Conservation (phyloP, 2,113 vertebrate genomes). For the Phylloscopus trochiloides region DNA sequence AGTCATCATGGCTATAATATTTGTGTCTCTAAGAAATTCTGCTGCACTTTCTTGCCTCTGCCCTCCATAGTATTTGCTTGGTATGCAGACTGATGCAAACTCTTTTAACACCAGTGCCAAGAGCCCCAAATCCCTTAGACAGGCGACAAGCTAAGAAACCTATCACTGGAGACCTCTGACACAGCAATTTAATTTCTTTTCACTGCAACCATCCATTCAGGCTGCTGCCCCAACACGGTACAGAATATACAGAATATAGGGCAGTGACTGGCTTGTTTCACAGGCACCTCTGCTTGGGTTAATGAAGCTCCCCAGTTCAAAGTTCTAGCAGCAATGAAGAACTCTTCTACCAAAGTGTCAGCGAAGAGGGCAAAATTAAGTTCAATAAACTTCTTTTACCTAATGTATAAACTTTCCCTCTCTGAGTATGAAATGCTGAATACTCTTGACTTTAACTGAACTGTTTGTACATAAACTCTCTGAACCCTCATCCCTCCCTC, state of each 20-base stretch:
- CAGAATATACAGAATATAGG: neutral
- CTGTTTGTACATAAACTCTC: neutral
- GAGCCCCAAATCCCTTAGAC: neutral
- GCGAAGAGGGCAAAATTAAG: neutral
- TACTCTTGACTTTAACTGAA: neutral
- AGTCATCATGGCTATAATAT: neutral
- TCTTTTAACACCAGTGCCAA: neutral
- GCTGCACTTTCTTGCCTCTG: neutral
- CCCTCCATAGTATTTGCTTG: neutral
- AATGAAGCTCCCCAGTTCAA: neutral
- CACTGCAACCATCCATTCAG: neutral
- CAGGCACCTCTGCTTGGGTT: neutral
- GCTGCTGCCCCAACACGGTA: neutral
- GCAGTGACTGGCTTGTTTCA: neutral
- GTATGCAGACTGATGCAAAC: neutral
- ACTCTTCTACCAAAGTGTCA: neutral
- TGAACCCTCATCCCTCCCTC: neutral
- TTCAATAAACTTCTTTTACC: neutral
- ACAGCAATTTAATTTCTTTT: neutral
- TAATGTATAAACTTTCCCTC: neutral
- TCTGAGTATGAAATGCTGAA: neutral
- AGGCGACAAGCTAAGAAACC: neutral
- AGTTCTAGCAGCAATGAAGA: neutral
- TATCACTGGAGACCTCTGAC: accelerated
- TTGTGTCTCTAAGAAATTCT: neutral